A percentile compares a stretch with the other conserved stretches of the same genome.
Conservation (phyloP, 2,113 vertebrate genomes). For the Campylorhamphus procurvoides region DNA sequence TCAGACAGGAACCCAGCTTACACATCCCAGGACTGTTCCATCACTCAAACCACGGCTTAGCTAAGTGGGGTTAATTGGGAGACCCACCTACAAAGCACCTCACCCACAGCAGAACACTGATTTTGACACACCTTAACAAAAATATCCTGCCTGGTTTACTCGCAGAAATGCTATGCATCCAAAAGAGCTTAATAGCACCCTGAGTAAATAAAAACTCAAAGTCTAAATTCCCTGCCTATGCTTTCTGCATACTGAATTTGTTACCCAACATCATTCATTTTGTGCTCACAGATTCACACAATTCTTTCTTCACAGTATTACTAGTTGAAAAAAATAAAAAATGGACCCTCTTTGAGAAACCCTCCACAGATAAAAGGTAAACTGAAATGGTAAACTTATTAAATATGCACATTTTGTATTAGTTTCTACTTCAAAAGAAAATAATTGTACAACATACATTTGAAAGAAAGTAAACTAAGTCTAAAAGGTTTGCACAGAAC, state of each 20-base stretch:
- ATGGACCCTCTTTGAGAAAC: not conserved
- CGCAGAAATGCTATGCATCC: not conserved
- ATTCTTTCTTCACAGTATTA: not conserved
- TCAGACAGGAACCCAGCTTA: not conserved
- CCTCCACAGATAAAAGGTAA: conserved; percentile 41
- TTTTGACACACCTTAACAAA: not conserved
- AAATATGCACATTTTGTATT: conserved; percentile 50
- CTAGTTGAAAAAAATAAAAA: conserved; percentile 2
- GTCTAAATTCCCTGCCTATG: not conserved
- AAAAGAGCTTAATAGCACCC: not conserved
- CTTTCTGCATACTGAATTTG: not conserved
- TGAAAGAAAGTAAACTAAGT: conserved; percentile 16
- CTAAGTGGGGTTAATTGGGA: not conserved
- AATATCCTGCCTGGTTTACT: not conserved
- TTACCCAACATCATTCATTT: not conserved
- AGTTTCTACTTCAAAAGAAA: conserved; percentile 50
- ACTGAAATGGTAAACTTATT: conserved; percentile 32
- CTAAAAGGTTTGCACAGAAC: not conserved
- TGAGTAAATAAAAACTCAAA: not conserved
- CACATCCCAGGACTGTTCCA: not conserved
- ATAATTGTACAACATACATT: not conserved
- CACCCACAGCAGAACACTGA: not conserved
- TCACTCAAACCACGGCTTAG: not conserved
- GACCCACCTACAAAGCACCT: not conserved
- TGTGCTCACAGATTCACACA: not conserved